phyloP scores from a whole-genome alignment of 2,888 invertebrate species.

The Drosophila rellima region DNA sequence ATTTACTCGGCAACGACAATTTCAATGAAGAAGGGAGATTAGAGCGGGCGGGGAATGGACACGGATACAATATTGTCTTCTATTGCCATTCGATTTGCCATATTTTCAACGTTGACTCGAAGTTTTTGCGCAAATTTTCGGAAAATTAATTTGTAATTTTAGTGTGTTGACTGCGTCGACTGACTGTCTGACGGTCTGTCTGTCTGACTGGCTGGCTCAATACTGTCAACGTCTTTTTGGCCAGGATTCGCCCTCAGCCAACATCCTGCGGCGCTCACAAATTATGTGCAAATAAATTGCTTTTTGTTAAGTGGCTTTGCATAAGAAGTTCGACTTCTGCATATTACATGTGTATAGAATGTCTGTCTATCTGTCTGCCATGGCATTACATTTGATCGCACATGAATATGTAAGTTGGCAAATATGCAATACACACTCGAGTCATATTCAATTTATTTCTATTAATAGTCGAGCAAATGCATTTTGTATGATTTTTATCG shows the following conservation, averaged over 20 bases:
- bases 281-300: conserved; percentile 82
- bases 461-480: conserved; percentile 68
- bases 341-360: conserved; percentile 21
- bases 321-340: conserved; percentile 72
- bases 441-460: conserved; percentile 73
- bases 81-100: conserved; percentile 22
- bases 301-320: conserved; percentile 81
- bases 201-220: background rate
- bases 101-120: conserved; percentile 52
- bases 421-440: conserved; percentile 52
- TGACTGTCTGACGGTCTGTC: background rate
- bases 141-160: conserved; percentile 82
- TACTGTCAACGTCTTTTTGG: conserved; percentile 33
- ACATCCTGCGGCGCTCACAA: conserved; percentile 77
- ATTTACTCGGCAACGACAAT: conserved; percentile 67
- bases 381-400: conserved; percentile 68
- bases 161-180: conserved; percentile 40
- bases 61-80: conserved; percentile 17
- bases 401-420: conserved; percentile 74
- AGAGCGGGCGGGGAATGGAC: background rate
- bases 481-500: conserved; percentile 64
- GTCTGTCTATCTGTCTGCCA: conserved; percentile 27
- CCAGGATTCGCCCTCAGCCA: conserved; percentile 46
- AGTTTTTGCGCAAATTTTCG: conserved; percentile 77
- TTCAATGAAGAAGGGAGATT: conserved; percentile 1